Evolutionary conservation across 2,113 vertebrate genomes (phyloP).

Genomic region (Grammomys surdaster): DNA sequence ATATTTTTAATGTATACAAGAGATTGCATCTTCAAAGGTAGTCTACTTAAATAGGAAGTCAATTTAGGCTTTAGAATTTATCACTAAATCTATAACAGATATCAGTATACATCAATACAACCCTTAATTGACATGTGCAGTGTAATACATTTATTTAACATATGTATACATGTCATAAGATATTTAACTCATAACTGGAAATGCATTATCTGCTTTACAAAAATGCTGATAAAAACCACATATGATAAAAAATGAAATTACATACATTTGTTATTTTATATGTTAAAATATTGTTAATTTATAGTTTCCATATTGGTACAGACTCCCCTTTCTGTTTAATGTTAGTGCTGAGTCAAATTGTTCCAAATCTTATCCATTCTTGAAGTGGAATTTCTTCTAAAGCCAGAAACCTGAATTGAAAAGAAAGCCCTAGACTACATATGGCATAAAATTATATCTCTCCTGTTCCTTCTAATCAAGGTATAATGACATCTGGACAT

Average conservation of each 20-base stretch:
- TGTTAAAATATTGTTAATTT: background rate
- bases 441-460: background rate
- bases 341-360: background rate
- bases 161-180: background rate
- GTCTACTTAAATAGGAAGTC: background rate
- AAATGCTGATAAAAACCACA: background rate
- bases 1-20: background rate
- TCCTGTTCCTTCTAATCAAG: background rate
- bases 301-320: background rate
- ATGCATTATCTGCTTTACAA: background rate
- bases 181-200: background rate
- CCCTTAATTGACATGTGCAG: background rate
- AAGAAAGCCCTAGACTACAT: background rate
- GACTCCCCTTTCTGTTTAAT: background rate
- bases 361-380: background rate
- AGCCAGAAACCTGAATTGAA: background rate
- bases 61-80: background rate
- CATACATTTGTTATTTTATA: background rate
- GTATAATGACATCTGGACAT: background rate
- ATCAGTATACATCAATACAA: background rate
- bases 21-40: background rate
- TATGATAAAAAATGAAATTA: background rate
- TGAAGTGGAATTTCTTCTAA: background rate
- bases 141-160: background rate
- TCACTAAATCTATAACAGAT: background rate